Evolutionary conservation across 1,140 invertebrate genomes (phyloP).

Genomic region (Campodea augens): DNA sequence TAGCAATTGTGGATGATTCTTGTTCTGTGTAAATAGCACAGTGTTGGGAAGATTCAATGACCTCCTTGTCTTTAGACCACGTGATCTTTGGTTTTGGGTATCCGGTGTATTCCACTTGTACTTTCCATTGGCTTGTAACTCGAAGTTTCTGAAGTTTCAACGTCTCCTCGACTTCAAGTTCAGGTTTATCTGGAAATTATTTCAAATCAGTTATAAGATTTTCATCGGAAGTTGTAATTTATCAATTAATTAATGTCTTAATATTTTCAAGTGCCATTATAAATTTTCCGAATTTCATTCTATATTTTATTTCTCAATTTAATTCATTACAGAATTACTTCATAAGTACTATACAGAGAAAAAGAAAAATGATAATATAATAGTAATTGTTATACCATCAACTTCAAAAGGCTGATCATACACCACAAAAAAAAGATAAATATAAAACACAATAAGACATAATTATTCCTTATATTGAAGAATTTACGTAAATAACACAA

Average conservation of each 20-base stretch:
- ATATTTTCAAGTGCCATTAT: no score
- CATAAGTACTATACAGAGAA: no score
- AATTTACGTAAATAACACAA: no score
- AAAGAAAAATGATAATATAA: no score
- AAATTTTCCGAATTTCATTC: neutral
- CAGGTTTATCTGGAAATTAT: constrained; percentile 32
- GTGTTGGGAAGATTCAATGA: constrained; percentile 22
- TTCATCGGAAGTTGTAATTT: neutral
- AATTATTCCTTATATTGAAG: no score
- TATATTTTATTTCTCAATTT: neutral
- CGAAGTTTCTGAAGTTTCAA: constrained; percentile 35
- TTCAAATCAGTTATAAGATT: neutral
- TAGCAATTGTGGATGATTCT: constrained; percentile 34
- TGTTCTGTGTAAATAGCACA: constrained; percentile 35
- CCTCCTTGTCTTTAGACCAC: constrained; percentile 31
- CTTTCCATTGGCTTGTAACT: constrained; percentile 37
- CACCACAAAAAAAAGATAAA: no score
- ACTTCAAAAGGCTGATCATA: no score
- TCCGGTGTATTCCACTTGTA: constrained; percentile 37
- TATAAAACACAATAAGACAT: no score
- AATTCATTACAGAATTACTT: no score
- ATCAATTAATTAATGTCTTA: no score
- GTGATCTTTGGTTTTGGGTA: constrained; percentile 42
- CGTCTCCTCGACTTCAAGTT: constrained; percentile 36
- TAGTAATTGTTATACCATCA: no score